Percentiles rank a stretch among this genome's conserved stretches.
Conservation (phyloP, 2,113 vertebrate genomes). For the Noturus placidus region DNA sequence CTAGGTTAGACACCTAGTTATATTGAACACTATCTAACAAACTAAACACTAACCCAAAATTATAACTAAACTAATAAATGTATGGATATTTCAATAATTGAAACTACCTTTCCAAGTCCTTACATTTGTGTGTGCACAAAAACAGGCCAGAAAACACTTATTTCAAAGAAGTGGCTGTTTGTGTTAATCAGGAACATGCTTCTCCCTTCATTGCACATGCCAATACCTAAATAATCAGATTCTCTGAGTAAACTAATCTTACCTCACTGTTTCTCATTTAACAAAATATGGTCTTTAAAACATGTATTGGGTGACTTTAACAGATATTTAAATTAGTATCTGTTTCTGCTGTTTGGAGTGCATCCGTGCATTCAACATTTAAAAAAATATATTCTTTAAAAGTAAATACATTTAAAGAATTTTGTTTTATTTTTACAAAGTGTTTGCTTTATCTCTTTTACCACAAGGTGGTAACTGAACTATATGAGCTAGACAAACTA, state of each 20-base stretch:
- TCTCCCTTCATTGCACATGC: not conserved
- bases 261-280: not conserved
- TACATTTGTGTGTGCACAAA: not conserved
- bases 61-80: not conserved
- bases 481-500: not conserved
- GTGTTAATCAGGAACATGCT: not conserved
- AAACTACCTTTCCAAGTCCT: not conserved
- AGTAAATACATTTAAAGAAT: not conserved
- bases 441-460: not conserved
- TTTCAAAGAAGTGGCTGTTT: not conserved
- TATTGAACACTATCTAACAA: not conserved
- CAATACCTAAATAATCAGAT: not conserved
- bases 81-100: not conserved
- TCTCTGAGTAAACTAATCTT: not conserved
- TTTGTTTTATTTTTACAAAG: not conserved
- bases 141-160: not conserved
- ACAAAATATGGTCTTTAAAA: too few relatives aligned
- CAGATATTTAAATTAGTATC: not conserved
- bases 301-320: not conserved
- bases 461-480: slow-evolving; percentile 18
- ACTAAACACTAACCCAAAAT: not conserved
- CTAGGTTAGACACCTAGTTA: not conserved
- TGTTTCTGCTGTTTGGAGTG: not conserved
- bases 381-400: not conserved
- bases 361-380: not conserved